Base-by-base conservation (phyloP, 1,140 invertebrate species). In the Teleogryllus occipitalis region DNA sequence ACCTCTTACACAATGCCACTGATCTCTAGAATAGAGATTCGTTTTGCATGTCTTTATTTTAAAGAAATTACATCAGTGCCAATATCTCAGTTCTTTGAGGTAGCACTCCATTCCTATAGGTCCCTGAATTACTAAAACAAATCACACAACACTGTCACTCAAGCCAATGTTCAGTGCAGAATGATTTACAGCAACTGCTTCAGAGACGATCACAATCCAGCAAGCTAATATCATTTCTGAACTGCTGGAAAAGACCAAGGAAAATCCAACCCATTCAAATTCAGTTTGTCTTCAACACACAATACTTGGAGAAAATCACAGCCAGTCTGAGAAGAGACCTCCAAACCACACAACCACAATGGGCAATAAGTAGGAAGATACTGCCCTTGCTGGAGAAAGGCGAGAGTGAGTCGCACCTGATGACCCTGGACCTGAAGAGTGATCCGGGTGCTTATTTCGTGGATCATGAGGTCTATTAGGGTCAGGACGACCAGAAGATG, bases 271-370 rank as follows among this genome's bases (percentile, higher is more conserved):
- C 27, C 27, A 39, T 39, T 39, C 27, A 39, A 39, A 39, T 2
- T 39, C 27, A 39, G 27, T 39, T 39, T 39, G 27, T 39, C 27
- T 39, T 39, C 27, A 39, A 39, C 54, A 14, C 54, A 65, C 54
- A 65, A 65, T 18, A 3, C 54, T 65, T 14, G 10, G 10, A 14
- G 10, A 65, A 65, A 65, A 91, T 92, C 92, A 94, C 89, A 94
- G 92, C 87, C 93, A 90, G 85, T 95, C 93, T 81, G 91, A 91
- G 83, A 95, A 90, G 83, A 93, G 91, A 81, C 91, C 90, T 78
- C 94, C 94, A 85, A 96, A 92, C 93, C 93, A 95, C 82, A 93
- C 91, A 83, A 95, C 91, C 81, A 94, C 91, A 54, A 95, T 91
- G 8, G 94, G 94, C 83, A 95, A 86, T 72, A 95, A 87, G 86